Percentiles rank a stretch among this genome's conserved stretches.
Evolutionary conservation across 2,888 invertebrate genomes (phyloP).

Genomic region (Sinhomidia bicolor): DNA sequence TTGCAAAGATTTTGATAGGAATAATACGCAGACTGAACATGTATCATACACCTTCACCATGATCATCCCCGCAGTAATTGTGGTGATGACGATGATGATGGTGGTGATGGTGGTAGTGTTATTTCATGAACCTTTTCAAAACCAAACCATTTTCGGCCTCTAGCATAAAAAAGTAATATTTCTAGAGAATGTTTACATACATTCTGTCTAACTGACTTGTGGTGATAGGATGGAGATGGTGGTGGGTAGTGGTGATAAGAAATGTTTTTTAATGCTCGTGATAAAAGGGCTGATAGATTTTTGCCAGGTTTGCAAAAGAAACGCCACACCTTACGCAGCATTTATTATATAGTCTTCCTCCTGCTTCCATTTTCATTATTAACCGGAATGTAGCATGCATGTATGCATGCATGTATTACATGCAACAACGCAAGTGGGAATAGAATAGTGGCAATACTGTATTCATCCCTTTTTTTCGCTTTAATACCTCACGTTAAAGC

Average conservation of each 20-base stretch:
- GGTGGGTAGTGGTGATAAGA: conserved; percentile 16
- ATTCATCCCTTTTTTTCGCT: neutral
- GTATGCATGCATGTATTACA: neutral
- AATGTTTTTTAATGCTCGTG: conserved; percentile 48
- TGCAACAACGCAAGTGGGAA: too few species aligned
- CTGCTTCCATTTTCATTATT: conserved; percentile 57
- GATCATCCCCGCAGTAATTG: too few species aligned
- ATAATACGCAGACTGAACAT: too few species aligned
- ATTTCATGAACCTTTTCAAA: neutral
- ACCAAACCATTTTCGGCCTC: conserved; percentile 8
- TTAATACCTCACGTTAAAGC: neutral
- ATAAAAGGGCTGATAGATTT: conserved; percentile 64
- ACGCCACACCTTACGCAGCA: conserved; percentile 69
- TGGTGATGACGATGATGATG: too few species aligned
- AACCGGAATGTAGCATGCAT: neutral
- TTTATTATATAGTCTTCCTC: too few species aligned
- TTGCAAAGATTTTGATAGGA: too few species aligned
- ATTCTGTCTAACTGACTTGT: too few species aligned
- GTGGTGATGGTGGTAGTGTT: neutral
- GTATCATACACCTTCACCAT: too few species aligned
- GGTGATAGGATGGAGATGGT: too few species aligned
- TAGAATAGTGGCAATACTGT: neutral
- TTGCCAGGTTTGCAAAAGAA: conserved; percentile 60
- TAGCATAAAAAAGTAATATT: neutral
- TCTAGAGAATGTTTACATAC: too few species aligned